Evolutionary conservation across 1,140 invertebrate genomes (phyloP), one percentile per base, ranked within the genome.

Genomic region (Atta texana): DNA sequence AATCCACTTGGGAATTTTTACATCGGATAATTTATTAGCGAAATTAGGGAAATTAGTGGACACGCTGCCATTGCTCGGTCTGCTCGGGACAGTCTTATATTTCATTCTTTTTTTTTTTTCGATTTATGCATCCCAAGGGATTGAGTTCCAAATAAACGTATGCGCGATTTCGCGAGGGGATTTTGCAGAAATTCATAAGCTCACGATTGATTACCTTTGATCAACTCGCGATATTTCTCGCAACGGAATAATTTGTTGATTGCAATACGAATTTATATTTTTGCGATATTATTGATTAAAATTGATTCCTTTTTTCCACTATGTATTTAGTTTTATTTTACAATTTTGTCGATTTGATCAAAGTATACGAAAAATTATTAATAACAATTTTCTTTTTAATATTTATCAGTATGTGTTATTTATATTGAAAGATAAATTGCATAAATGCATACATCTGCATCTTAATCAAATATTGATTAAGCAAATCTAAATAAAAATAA

Each of bases 21-120:
- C 82, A 84, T 80, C 74, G 86, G 80, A 86, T 88, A 92, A 93
- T 93, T 93, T 93, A 92, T 93, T 93, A 92, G 81, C 88, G 92
- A 92, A 93, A 93, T 93, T 93, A 93, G 89, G 89, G 91, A 93
- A 93, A 93, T 93, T 92, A 93, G 91, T 87, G 88, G 81, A 72
- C 66, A 87, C 80, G 78, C 66, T 57, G 68, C 66, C 61, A 68
- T 76, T 74, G 89, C 76, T 21, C 82, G 76, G 68, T 90, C 82
- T 77, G 72, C 39, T 44, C 80, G 86, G 57, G 72, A 75, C 80
- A 85, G 87, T 91, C 86, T 87, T 92, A 88, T 88, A 86, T 90
- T 86, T 86, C 55, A 51, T 0, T 31, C 14, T 51, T 61, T 39
- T 82, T 49, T 74, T 74, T n/a, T 66, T 85, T 85, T 28, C 49